phyloP scores from a whole-genome alignment of 2,797 vertebrate genomes.

The Crax fasciolata region DNA sequence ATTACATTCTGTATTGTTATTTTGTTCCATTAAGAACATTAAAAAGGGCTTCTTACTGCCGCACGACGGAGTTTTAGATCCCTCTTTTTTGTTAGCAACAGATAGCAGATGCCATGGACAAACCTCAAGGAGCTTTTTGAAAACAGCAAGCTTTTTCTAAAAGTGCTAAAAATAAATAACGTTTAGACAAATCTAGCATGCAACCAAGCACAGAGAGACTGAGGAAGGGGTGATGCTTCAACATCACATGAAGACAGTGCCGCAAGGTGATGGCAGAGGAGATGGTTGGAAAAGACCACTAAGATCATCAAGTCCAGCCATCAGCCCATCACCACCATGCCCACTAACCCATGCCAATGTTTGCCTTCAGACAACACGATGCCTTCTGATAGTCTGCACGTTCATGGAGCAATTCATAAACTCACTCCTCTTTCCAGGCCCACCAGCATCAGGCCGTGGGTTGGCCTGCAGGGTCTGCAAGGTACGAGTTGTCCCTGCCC shows the following conservation, averaged over 20 bases:
- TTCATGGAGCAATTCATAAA: too few species aligned
- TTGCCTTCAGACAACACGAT: too few species aligned
- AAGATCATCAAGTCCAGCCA: too few species aligned
- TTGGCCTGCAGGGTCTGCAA: too few species aligned
- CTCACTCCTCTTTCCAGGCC: too few species aligned
- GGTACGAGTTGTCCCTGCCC: too few species aligned
- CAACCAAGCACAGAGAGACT: neutral
- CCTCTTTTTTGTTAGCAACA: conserved; percentile 9
- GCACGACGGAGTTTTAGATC: neutral
- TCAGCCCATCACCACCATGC: too few species aligned
- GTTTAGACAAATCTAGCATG: neutral
- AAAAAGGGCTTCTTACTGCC: conserved; percentile 11
- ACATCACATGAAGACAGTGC: neutral
- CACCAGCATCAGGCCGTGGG: too few species aligned
- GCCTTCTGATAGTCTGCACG: too few species aligned
- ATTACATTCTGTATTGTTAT: conserved; percentile 45
- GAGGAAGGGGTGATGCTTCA: neutral
- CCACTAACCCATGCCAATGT: too few species aligned
- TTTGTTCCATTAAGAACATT: conserved; percentile 42
- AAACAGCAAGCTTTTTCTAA: conserved; percentile 5
- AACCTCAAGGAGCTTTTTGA: neutral
- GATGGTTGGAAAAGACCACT: neutral
- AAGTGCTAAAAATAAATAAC: conserved; percentile 26
- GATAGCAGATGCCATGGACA: conserved; percentile 25
- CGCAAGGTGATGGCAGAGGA: neutral